Conservation (phyloP, 2,888 invertebrate species). For the Leptopterna dolabrata region DNA sequence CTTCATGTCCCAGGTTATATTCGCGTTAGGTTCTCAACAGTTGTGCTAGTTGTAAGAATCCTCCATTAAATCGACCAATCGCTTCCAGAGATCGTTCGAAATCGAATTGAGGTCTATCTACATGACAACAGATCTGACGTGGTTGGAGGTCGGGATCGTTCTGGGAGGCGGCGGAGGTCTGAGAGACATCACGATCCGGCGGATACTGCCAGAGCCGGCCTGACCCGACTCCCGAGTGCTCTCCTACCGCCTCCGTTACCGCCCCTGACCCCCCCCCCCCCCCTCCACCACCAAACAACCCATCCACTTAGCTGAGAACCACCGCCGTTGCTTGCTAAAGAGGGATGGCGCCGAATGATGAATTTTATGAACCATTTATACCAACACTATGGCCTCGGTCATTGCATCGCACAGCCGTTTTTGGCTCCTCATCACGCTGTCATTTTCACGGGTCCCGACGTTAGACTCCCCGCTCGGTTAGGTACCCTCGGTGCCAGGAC, state of each 20-base stretch:
- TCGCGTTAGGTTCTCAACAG: not conserved
- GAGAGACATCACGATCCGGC: conserved; percentile 45
- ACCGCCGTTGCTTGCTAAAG: not conserved
- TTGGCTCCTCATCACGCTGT: too few relatives aligned
- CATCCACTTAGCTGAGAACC: not conserved
- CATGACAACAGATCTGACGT: not conserved
- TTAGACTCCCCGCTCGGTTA: too few relatives aligned
- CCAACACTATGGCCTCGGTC: not conserved
- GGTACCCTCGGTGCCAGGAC: too few relatives aligned
- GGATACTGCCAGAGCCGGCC: conserved; percentile 28
- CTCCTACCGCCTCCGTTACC: not conserved
- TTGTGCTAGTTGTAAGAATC: not conserved
- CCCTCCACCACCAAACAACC: not conserved
- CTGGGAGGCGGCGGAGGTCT: not conserved
- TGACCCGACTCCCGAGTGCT: not conserved
- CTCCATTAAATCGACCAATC: not conserved
- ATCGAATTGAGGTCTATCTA: not conserved
- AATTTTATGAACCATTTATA: not conserved
- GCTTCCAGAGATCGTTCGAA: not conserved
- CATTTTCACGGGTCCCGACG: too few relatives aligned
- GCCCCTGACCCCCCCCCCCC: not conserved
- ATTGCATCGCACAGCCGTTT: too few relatives aligned
- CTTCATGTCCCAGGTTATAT: not conserved
- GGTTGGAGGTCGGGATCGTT: not conserved
- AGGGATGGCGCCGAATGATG: not conserved